Base-by-base conservation (phyloP, 2,113 vertebrate genomes). In the Sebastes fasciatus region DNA sequence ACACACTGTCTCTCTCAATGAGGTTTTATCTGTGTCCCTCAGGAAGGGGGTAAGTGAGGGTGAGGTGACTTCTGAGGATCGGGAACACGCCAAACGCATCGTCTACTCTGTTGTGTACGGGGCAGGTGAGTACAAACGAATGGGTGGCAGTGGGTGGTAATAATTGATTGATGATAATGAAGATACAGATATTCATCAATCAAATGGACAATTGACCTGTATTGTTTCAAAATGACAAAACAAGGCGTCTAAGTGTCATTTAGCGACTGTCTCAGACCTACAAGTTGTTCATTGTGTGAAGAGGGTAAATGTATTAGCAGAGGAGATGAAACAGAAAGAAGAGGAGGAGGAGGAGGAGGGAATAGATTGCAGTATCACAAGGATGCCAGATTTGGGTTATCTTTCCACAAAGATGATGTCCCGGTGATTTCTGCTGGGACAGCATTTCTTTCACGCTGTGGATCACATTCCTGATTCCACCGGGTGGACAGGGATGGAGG, bases 51-150 rank as follows among this genome's bases (percentile, higher is more conserved):
- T 97, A 77, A 94, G 92, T 26, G 71, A 91, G 54, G 91, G 88
- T 5, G 61, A 85, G 3, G 95, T 98, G 92, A 96, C 94, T 0
- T 90, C 94, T 0, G 45, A 89, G 58, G 97, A 97, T 45, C 94
- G 97, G 81, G 97, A 98, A 64, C 96, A 97, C 52, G 95, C 97
- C 81, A 98, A 99, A 74, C 96, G 96, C 9, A 82, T 98, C 0
- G 96, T 97, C 74, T 99, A 98, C 82, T 95, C 97, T 0, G 95
- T 96, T 48, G 92, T 99, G 85, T 99, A 99, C 9, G 97, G 97
- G 87, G 97, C 97, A 94, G 97, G 98, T 99, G 82, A 94, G 95
- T n/a, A 49, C 21, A 61, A 55, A 49, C 23, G 34, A 34, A 34
- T 34, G 34, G 34, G 34, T 34, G 34, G 34, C 34, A 34, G 34